Evolutionary conservation across 2,797 vertebrate species (phyloP), one percentile per base, ranked within the genome.

Genomic region (Australoheros facetus): DNA sequence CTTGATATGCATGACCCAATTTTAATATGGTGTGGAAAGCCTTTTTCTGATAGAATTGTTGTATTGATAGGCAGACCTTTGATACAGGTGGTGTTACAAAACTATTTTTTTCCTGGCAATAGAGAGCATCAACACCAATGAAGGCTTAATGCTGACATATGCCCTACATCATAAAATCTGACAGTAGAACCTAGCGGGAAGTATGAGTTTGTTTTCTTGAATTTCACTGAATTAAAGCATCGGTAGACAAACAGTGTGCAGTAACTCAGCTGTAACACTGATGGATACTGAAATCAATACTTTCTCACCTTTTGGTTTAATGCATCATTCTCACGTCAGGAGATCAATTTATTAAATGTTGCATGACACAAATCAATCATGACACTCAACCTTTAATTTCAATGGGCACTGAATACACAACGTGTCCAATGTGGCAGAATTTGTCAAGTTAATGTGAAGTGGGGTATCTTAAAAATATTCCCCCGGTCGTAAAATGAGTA

Each of bases 361-460:
- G 87, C 87, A 82, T 89, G 88, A 90, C 84, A 60, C 53, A 70
- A 87, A 91, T 91, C 77, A 84, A 85, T 89, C 78, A 85, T n/a
- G 71, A 78, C 79, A 73, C 42, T 21, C 37, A 73, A 60, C 73
- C 55, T 76, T 72, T 77, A 74, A 88, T 86, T 91, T 66, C 16
- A 48, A 28, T 54, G 34, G 80, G 58, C 70, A 88, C 78, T 71
- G 57, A 56, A 75, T 86, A 72, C 72, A 73, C 69, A 34, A 82
- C 64, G 54, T 77, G 55, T 78, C 82, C 75, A 56, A 39, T 30
- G 60, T 64, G 82, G 71, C 62, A 32, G 69, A 72, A 85, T 79
- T 75, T 76, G 72, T 87, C 88, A 87, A 77, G 26, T 72, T 81
- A 89, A 88, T 88, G 83, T 66, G 62, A 86, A 75, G 58, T 55